Conservation (phyloP, 2,113 vertebrate species). For the Anguilla japonica region DNA sequence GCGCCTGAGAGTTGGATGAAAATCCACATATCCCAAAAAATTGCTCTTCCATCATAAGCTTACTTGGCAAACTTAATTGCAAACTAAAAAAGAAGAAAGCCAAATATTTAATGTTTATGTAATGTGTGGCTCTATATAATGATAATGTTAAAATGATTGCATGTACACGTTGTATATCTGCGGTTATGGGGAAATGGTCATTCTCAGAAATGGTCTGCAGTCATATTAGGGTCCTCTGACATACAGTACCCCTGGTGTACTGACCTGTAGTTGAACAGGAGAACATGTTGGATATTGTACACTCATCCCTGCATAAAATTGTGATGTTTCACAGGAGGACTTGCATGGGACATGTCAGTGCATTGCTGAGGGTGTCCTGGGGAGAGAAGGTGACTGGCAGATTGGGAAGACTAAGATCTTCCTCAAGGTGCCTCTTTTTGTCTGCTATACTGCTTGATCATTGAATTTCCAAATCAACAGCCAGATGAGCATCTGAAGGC, state of each 20-base stretch:
- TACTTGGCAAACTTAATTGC: neutral
- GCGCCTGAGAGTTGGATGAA: neutral
- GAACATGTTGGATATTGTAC: neutral
- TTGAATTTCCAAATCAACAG: neutral
- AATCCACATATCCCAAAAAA: neutral
- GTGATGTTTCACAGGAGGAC: constrained; percentile 74
- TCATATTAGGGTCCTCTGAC: neutral
- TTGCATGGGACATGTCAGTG: constrained; percentile 89
- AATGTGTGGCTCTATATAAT: no score
- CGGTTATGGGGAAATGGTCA: neutral
- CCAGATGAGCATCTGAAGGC: neutral
- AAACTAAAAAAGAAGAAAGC: neutral
- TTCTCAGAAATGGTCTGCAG: neutral
- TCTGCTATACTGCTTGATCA: neutral
- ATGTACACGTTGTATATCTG: neutral
- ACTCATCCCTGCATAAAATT: neutral
- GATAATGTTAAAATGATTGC: no score
- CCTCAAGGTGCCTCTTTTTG: constrained; percentile 76
- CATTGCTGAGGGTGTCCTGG: constrained; percentile 85
- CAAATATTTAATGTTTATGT: neutral
- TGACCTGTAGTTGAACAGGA: neutral
- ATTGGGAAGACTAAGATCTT: constrained; percentile 98
- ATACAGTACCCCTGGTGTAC: neutral
- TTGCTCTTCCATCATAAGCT: neutral
- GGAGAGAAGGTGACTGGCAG: constrained; percentile 92